These are phyloP conservation scores for Anarsia innoxiella DNA, from an alignment of 2,888 invertebrate genomes.

Conservation along the genomic window DNA sequence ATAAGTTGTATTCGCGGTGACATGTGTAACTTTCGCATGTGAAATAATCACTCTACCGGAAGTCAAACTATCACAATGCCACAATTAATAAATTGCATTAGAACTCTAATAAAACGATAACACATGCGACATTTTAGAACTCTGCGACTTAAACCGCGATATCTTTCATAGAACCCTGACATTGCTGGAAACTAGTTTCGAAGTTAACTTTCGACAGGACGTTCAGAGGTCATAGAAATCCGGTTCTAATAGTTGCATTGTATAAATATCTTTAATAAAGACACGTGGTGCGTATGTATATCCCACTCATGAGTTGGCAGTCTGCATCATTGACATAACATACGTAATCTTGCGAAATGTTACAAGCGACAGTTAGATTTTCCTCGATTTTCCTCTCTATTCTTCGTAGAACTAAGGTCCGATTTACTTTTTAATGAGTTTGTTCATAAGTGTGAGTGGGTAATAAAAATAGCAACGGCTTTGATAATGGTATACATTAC, in stretches of 20 bases:
- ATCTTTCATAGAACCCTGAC: slow-evolving; percentile 17
- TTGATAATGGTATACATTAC: slow-evolving; percentile 40
- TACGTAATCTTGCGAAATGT: slow-evolving; percentile 6
- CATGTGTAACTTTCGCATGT: too few relatives aligned
- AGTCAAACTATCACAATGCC: too few relatives aligned
- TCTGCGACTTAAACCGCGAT: too few relatives aligned
- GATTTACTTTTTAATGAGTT: slow-evolving; percentile 5
- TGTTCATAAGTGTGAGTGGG: slow-evolving; percentile 32
- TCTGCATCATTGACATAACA: slow-evolving; percentile 35
- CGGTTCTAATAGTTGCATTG: slow-evolving; percentile 27
- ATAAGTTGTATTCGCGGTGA: too few relatives aligned
- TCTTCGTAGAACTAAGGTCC: not conserved
- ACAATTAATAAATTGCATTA: too few relatives aligned
- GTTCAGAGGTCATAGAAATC: slow-evolving; percentile 26
- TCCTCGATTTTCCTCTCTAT: slow-evolving; percentile 18
- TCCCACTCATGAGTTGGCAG: slow-evolving; percentile 42
- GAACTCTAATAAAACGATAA: slow-evolving; percentile 27
- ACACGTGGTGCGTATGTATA: slow-evolving; percentile 49
- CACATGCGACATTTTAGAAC: slow-evolving; percentile 22
- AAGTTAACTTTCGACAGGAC: too few relatives aligned
- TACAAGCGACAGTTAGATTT: not conserved
- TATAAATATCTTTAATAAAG: slow-evolving; percentile 26
- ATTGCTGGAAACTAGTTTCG: too few relatives aligned
- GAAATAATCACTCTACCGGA: too few relatives aligned
- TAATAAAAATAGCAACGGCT: slow-evolving; percentile 42